Evolutionary conservation across 64 coral and sea anemone genomes (phyloP), one percentile per base, ranked within the genome.

Genomic region (Actinia tenebrosa): DNA sequence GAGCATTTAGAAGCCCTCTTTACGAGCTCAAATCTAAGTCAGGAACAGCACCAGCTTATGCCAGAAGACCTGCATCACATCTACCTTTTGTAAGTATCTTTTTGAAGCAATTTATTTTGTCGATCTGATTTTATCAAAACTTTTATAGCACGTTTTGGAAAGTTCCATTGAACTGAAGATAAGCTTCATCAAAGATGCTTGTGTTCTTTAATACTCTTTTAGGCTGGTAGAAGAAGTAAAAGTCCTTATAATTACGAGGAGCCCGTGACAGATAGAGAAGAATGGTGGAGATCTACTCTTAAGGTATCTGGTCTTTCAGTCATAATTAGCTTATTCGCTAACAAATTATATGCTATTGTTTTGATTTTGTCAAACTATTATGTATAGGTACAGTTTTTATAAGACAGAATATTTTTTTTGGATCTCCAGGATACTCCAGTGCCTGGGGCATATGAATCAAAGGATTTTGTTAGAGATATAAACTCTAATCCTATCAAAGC

Each of bases 251-350:
- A 85, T 64, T 92, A 95, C 78, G 96, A 92, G 72, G 97, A 95
- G 62, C 93, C 93, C 10, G 71, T 92, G 25, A 92, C 97, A 71
- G 97, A 99, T 25, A 95, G 97, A 84, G 97, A 95, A 54, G 88
- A 91, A 56, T 99, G 97, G 97, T 99, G 97, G 97, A 87, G 97
- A 85, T 87, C 88, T 26, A 99, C 97, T 0, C 86, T 99, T 16
- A 95, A 99, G 93, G 97, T 93, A 66, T 66, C 20, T 25, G n/a
- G n/a, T 4, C 26, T 75, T 75, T 75, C 42, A 14, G 69, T 9
- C 14, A 14, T 58, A 6, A 14, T 58, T 7, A 16, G 13, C 47
- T 50, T 58, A 58, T 58, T 58, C 4, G 47, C 7, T 6, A 58
- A 58, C 56, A 58, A 58, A 58, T 37, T 37, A 37, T 16, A 58